Evolutionary conservation across 2,797 vertebrate species (phyloP), one percentile per base, ranked within the genome.

Genomic region (Cynopterus sphinx): DNA sequence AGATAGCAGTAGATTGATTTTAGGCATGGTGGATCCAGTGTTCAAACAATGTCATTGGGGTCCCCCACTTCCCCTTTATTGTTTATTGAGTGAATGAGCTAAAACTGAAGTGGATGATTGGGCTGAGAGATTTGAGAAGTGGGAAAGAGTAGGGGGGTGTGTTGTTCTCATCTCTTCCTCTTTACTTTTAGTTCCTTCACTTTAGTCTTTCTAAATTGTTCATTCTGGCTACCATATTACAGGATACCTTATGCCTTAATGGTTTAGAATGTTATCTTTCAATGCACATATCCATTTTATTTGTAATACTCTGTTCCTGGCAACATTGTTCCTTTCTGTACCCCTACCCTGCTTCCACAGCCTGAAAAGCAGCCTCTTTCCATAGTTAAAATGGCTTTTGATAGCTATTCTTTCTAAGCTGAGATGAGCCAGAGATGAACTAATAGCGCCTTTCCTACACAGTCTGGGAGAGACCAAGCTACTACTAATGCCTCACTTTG

Each of bases 1-100:
- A 79, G 67, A 71, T 51, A 31, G n/a, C 87, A 77, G 6, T 70
- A 93, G 59, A 53, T 73, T 90, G 77, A 43, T 77, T 96, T 85
- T 77, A 78, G 31, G 17, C 43, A 39, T 94, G 28, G 36, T 59
- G 17, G 17, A 59, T 73, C 68, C 71, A 74, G 3, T 5, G 6
- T 84, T 79, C 49, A 92, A 21, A 78, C 6, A 41, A 1, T 91
- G 17, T 73, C 24, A 59, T 83, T 31, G 19, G 6, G 3, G 3
- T 41, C 10, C 28, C 26, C 31, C 39, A 67, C 33, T 78, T 88
- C 68, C 4, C 12, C 19, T 39, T 33, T 65, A n/a, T 13, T 85
- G 3, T 53, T 90, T 39, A 24, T 73, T 92, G 31, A 91, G 15
- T 70, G n/a, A 65, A 70, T 81, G 16, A 59, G 22, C 22, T 88